These are phyloP conservation scores for Drosophila arawakana DNA, from an alignment of 1,140 invertebrate species.

Conservation along the genomic window DNA sequence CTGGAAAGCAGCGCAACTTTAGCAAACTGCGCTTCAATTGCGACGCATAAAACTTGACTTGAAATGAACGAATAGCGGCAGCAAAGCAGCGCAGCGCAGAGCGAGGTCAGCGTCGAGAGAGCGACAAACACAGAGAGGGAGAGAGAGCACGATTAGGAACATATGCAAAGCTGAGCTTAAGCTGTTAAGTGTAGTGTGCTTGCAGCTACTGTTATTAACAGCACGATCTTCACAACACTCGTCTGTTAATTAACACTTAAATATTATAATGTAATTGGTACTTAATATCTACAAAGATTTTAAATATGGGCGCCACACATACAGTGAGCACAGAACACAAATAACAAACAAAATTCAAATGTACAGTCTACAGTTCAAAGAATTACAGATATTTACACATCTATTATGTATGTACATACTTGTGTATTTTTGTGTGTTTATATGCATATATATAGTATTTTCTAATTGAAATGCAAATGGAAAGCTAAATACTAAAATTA, in stretches of 20 bases:
- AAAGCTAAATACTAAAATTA: slow-evolving; percentile 79
- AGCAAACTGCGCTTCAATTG: slow-evolving; percentile 69
- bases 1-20: slow-evolving; percentile 29
- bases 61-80: slow-evolving; percentile 26
- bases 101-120: slow-evolving; percentile 13
- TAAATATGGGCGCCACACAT: slow-evolving; percentile 27
- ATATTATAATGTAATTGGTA: slow-evolving; percentile 9
- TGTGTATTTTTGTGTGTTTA: slow-evolving; percentile 10
- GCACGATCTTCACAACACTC: neutral
- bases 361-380: slow-evolving; percentile 55
- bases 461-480: slow-evolving; percentile 77
- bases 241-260: slow-evolving; percentile 24
- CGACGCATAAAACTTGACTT: slow-evolving; percentile 57
- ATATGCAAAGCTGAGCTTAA: slow-evolving; percentile 26
- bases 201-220: slow-evolving; percentile 11
- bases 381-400: slow-evolving; percentile 17
- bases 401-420: slow-evolving; percentile 3
- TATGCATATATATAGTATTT: slow-evolving; percentile 24
- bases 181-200: slow-evolving; percentile 8
- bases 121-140: neutral
- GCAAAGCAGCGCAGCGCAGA: slow-evolving; percentile 14
- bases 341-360: slow-evolving; percentile 50
- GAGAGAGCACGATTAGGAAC: neutral
- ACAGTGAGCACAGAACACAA: slow-evolving; percentile 4
- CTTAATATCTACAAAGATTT: slow-evolving; percentile 44